Evolutionary conservation across 2,113 vertebrate genomes (phyloP), one percentile per base, ranked within the genome.

Genomic region (Eubucco bourcierii): DNA sequence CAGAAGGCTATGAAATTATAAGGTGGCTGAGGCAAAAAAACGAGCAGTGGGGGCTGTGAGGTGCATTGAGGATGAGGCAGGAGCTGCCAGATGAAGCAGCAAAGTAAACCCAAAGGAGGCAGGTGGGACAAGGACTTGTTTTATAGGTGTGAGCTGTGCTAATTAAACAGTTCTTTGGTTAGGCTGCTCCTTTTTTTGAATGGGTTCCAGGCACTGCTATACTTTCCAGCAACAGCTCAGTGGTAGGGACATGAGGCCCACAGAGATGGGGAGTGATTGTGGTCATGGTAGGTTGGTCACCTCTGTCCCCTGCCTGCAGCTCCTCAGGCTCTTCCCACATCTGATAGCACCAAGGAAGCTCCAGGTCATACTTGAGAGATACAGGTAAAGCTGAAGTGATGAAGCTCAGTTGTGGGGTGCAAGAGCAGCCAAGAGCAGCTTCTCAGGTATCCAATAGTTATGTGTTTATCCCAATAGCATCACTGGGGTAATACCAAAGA

Each of bases 231-330:
- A 50, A 4, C 59, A 72, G 50, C 52, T 47, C 53, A 14, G 18
- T 1, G 6, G 46, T 14, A 63, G 58, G 25, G 25, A 0, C 3
- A 1, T 0, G 34, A 74, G 66, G 46, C 29, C 33, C 74, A 13
- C 44, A 9, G 55, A 41, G 17, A 34, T 24, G 4, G 20, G 14
- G 2, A 56, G 23, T n/a, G 84, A 75, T 27, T 0, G 0, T 63
- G 37, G 3, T 13, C 2, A 1, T 17, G 67, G 14, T n/a, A 59
- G 70, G 3, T 61, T 2, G 0, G 3, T 8, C 56, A 29, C 2
- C 60, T 18, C 75, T 16, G 58, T 46, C 34, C 74, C 39, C 52
- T 75, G 34, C 64, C 65, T 6, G 1, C 37, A 53, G 80, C 25
- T 44, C 44, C 58, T 8, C 3, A 12, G 64, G 41, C 21, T 90